Evolutionary conservation across 1,140 invertebrate genomes (phyloP), one percentile per base, ranked within the genome.

Genomic region (Globodera ellingtonae): DNA sequence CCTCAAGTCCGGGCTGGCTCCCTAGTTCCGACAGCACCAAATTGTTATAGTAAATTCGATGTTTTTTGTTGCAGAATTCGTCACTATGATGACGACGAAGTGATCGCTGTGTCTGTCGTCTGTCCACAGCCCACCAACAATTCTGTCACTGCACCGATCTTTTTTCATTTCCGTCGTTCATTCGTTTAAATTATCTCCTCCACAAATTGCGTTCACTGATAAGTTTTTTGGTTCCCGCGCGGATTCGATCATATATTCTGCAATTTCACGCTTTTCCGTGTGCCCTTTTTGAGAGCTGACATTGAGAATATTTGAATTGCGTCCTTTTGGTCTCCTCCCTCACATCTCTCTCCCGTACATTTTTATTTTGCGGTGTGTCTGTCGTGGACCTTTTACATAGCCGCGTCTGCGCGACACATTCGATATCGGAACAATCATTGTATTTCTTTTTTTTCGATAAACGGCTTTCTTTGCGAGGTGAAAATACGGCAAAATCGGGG

Each of bases 41-140:
- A 13, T 13, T 65, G 13, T 15, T 21, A n/a, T n/a, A n/a, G n/a
- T n/a, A 13, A 65, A 24, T 24, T 24, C 24, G 1, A 24, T 24
- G 24, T 15, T 2, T n/a, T 35, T 9, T 10, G 10, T 18, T 75
- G 15, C 18, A 77, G 78, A 79, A 65, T 79, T 79, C 75, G 78
- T 79, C 21, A 79, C 78, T n/a, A 79, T 79, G 78, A 79, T 79
- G 78, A 79, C 78, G 48, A 79, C 78, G 67, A 79, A 79, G 48
- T 79, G 35, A 79, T 15, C 24, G 46, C 67, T 35, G 10, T 35
- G 24, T 24, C 24, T 35, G 13, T 35, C 35, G 24, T 35, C 35
- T 35, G 35, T 35, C 67, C 24, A 24, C n/a, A 70, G 8, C 9
- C 24, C 67, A 10, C 24, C 24, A 65, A 21, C 59, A 65, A 21